phyloP scores from a whole-genome alignment of 2,888 invertebrate genomes.

The Sycophila texana region DNA sequence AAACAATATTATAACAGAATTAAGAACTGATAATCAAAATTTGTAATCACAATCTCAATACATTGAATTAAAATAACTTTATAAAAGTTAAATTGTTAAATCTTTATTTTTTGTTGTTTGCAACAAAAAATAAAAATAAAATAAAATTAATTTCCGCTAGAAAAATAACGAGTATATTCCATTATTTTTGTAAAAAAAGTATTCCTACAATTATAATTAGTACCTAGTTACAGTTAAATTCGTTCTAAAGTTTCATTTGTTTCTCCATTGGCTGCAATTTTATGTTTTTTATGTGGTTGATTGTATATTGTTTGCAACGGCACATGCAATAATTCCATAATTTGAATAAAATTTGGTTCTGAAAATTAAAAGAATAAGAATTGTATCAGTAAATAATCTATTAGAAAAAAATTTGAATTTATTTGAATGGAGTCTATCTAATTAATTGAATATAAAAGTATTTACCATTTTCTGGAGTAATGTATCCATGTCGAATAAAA shows the following conservation, averaged over 20 bases:
- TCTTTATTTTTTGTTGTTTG: constrained; percentile 1
- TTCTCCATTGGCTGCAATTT: constrained; percentile 74
- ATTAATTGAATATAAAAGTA: not conserved
- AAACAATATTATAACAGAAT: not conserved
- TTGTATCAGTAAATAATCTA: no score
- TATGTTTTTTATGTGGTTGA: constrained; percentile 77
- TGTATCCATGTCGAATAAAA: constrained; percentile 91
- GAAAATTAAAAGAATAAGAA: constrained; percentile 59
- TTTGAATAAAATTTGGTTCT: constrained; percentile 90
- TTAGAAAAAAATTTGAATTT: not conserved
- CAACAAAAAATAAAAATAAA: constrained; percentile 49
- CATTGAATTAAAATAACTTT: constrained; percentile 32
- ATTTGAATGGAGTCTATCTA: not conserved
- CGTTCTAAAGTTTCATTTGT: constrained; percentile 64
- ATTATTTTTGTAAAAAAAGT: constrained; percentile 60
- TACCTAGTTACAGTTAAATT: constrained; percentile 61
- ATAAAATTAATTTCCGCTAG: constrained; percentile 32
- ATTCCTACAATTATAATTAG: constrained; percentile 67
- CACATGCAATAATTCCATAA: constrained; percentile 91
- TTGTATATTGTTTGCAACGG: constrained; percentile 90
- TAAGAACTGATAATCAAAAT: constrained; percentile 4
- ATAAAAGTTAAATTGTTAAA: constrained; percentile 26
- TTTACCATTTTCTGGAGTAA: constrained; percentile 92
- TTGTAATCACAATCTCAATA: constrained; percentile 21
- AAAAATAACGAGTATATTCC: constrained; percentile 46